These are phyloP conservation scores for Radopholus similis DNA, from an alignment of 1,140 invertebrate genomes.

Conservation along the genomic window DNA sequence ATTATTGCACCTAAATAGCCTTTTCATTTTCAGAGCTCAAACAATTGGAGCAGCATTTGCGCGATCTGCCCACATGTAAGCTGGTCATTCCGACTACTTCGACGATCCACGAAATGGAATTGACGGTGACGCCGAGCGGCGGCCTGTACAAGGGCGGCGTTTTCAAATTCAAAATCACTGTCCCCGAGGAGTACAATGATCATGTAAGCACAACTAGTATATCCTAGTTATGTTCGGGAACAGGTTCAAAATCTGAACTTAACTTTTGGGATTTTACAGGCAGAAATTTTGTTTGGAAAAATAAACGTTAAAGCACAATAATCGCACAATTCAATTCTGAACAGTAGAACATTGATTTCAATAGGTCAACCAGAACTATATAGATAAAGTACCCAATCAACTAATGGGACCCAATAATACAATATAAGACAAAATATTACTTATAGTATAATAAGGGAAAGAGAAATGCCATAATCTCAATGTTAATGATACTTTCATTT, in stretches of 20 bases:
- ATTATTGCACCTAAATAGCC: not conserved
- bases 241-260: not conserved
- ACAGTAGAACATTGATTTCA: too few species aligned
- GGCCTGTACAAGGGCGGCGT: conserved; percentile 80
- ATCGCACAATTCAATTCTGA: too few species aligned
- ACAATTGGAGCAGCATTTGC: conserved; percentile 79
- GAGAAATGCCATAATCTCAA: too few species aligned
- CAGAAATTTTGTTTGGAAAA: too few species aligned
- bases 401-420: too few species aligned
- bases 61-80: conserved; percentile 71
- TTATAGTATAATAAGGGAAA: too few species aligned
- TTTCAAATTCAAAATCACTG: conserved; percentile 78
- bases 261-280: not conserved
- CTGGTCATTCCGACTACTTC: conserved; percentile 74
- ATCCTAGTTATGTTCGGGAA: conserved; percentile 15
- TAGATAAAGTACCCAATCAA: too few species aligned
- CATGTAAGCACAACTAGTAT: conserved; percentile 70
- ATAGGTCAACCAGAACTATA: too few species aligned
- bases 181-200: conserved; percentile 93
- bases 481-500: too few species aligned
- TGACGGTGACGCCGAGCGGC: conserved; percentile 78
- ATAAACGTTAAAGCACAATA: too few species aligned
- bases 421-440: too few species aligned
- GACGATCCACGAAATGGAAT: conserved; percentile 73
- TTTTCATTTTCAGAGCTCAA: conserved; percentile 69